Evolutionary conservation across 1,140 invertebrate species (phyloP), one percentile per base, ranked within the genome.

Genomic region (Trichonephila clavata): DNA sequence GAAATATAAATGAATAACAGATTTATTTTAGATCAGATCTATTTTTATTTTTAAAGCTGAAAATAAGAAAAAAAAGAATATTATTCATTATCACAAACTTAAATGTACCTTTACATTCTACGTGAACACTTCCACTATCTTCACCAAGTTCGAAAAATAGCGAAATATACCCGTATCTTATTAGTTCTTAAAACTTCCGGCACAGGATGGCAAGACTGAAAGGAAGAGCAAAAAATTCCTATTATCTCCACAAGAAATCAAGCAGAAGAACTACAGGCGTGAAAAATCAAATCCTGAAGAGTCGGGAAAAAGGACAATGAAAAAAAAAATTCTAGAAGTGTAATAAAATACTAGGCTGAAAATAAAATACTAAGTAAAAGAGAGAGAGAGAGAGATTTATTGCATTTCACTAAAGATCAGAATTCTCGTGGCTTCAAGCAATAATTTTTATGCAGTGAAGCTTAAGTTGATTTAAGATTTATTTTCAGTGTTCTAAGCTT

Each of bases 381-480:
- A n/a, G n/a, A n/a, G n/a, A n/a, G n/a, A n/a, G n/a, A n/a, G n/a
- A n/a, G n/a, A n/a, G n/a, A n/a, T n/a, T 89, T 89, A 89, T 89
- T 89, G 87, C 65, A 89, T 71, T 89, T 89, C 65, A 71, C 65
- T 71, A 71, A 89, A 77, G 65, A 89, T 77, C 63, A 89, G 65
- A 68, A 89, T 89, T 89, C 63, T 61, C 57, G 32, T 59, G 59
- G 65, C 87, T 77, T 24, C 39, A 27, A 24, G 24, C 65, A 89
- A 89, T 89, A 89, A 89, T 89, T 89, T 89, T 89, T 89, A 89
- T 89, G 87, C 87, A 89, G 65, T 89, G 87, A 89, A 89, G 87
- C 87, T 89, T 89, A 89, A 89, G 43, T 71, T 89, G 87, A 89
- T 89, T 89, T 57, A 89, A 77, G 86, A 32, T 63, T 63, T 87